Evolutionary conservation across 2,888 invertebrate species (phyloP).

Genomic region (Subacronicta megacephala): DNA sequence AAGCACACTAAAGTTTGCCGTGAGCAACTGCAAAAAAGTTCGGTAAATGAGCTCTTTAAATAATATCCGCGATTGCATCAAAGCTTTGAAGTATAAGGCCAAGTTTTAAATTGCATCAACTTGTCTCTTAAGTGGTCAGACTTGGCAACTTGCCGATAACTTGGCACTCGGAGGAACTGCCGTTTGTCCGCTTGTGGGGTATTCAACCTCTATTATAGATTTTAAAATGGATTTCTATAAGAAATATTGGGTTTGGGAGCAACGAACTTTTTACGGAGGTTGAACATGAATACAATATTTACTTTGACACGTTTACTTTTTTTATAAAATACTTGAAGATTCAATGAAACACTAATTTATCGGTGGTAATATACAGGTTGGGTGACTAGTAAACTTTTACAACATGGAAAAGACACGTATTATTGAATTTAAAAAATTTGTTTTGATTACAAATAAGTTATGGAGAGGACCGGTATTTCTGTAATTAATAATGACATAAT

Average conservation of each 20-base stretch:
- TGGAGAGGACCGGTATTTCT: too few relatives aligned
- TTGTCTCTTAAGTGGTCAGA: constrained; percentile 70
- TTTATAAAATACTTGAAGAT: too few relatives aligned
- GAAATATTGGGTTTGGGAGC: constrained; percentile 31
- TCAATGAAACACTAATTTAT: too few relatives aligned
- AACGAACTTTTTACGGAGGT: constrained; percentile 23
- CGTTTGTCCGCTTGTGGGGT: constrained; percentile 41
- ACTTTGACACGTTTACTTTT: background rate
- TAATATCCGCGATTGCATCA: constrained; percentile 60
- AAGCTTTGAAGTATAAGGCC: constrained; percentile 58
- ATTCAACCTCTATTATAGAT: constrained; percentile 45
- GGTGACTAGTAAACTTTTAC: background rate
- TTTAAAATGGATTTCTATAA: constrained; percentile 45
- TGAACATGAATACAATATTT: constrained; percentile 13
- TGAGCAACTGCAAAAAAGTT: constrained; percentile 26
- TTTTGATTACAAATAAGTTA: too few relatives aligned
- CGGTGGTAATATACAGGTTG: background rate
- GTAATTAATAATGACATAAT: too few relatives aligned
- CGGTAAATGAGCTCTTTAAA: constrained; percentile 54
- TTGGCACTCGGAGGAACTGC: constrained; percentile 52
- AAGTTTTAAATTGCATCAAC: constrained; percentile 67
- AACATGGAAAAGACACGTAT: background rate
- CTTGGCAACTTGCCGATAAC: constrained; percentile 73
- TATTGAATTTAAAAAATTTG: too few relatives aligned
- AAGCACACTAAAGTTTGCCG: background rate